A percentile compares a stretch with the other conserved stretches of the same genome.
These are phyloP conservation scores for Poecilia latipinna DNA, from an alignment of 2,113 vertebrate genomes.

Conservation along the genomic window DNA sequence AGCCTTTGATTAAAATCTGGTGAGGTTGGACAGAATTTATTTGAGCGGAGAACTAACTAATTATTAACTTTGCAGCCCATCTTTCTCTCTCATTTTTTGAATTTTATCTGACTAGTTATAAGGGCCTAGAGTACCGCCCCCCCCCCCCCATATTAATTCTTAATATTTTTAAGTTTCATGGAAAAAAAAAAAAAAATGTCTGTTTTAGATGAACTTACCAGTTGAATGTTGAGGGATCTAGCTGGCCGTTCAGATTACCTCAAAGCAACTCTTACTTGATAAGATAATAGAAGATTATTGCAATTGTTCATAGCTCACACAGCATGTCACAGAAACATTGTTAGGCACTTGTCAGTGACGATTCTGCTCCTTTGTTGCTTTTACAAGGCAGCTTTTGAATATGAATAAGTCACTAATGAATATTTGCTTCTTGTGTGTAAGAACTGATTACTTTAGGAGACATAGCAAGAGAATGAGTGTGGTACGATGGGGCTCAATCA, in stretches of 20 bases:
- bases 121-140: slow-evolving; percentile 65
- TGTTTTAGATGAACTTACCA: slow-evolving; percentile 13
- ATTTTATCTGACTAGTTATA: slow-evolving; percentile 44
- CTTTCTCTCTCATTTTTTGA: slow-evolving; percentile 33
- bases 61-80: slow-evolving; percentile 73
- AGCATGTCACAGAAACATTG: slow-evolving; percentile 51
- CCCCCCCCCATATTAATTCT: slow-evolving; percentile 56
- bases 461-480: slow-evolving; percentile 52
- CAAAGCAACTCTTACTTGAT: slow-evolving; percentile 35
- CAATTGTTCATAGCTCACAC: slow-evolving; percentile 57
- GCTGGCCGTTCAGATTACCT: slow-evolving; percentile 12
- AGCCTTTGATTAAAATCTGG: slow-evolving; percentile 83
- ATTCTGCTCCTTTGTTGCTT: slow-evolving; percentile 58
- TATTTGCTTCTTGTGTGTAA: slow-evolving; percentile 63
- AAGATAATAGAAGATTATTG: slow-evolving; percentile 57
- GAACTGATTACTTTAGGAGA: slow-evolving; percentile 73
- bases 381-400: slow-evolving; percentile 64
- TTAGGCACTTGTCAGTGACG: slow-evolving; percentile 57
- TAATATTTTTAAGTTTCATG: neutral
- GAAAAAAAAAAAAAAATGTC: neutral
- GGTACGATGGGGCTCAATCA: slow-evolving; percentile 61
- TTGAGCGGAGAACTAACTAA: slow-evolving; percentile 72
- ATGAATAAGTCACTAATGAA: slow-evolving; percentile 74
- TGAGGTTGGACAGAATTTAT: slow-evolving; percentile 74
- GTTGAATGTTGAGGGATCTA: slow-evolving; percentile 30